Conservation (phyloP, 2,113 vertebrate species). For the Panurus biarmicus region DNA sequence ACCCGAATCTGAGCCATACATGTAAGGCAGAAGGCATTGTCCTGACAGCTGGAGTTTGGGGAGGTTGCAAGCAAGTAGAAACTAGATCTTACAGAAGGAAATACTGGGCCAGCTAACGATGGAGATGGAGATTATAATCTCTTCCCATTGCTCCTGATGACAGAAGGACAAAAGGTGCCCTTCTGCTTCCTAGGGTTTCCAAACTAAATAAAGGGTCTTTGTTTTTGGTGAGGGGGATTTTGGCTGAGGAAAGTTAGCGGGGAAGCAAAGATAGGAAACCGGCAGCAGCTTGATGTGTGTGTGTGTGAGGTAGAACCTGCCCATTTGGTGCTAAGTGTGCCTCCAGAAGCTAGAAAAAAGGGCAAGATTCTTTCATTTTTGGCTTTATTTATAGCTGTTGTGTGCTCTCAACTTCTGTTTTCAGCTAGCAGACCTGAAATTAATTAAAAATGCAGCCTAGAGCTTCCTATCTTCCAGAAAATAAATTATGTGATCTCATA, state of each 20-base stretch:
- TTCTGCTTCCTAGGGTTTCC: slow-evolving; percentile 5
- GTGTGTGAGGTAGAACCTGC: background rate
- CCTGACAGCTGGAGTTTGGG: background rate
- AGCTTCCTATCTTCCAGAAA: background rate
- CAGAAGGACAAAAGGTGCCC: background rate
- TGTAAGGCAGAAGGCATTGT: background rate
- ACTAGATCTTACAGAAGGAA: slow-evolving; percentile 11
- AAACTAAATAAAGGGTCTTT: background rate
- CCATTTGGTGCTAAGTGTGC: background rate
- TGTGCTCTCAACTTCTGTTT: background rate
- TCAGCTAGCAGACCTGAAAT: background rate
- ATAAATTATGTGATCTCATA: background rate
- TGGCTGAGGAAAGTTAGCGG: background rate
- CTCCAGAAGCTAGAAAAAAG: background rate
- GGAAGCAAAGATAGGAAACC: background rate
- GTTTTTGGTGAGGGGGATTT: background rate
- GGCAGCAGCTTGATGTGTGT: background rate
- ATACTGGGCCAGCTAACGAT: background rate
- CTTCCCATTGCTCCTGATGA: background rate
- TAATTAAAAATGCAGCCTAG: background rate
- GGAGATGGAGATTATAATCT: background rate
- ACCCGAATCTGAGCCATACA: background rate
- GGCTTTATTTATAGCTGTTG: background rate
- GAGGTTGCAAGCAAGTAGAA: slow-evolving; percentile 12
- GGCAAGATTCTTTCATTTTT: background rate